Base-by-base conservation (phyloP, 1,140 invertebrate genomes). In the Pissodes strobi region DNA sequence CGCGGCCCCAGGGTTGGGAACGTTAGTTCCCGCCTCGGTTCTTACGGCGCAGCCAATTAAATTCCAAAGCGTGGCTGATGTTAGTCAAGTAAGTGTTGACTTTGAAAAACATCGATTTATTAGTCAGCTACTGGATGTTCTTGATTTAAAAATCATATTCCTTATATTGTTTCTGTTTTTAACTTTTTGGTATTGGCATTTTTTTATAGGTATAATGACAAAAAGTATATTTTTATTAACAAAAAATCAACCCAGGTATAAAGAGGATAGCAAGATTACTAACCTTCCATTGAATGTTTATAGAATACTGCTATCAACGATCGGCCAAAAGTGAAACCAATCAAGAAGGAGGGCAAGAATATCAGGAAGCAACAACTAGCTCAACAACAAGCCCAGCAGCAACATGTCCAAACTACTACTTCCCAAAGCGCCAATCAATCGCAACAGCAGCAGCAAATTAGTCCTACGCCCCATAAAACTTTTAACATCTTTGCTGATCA, bases 241-340 rank as follows among this genome's bases (percentile, higher is more conserved):
- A 12, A 12, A 6, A 5, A 6, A 5, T 5, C 12, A 30, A 30
- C 27, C 4, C 4, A 30, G 12, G 12, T 30, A 30, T 30, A 30
- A 30, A 30, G 27, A 30, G 27, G 27, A 5, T 6, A 30, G 4
- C 12, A 6, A 8, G 18, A 21, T 18, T 3, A 12, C 5, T 12
- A n/a, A 2, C n/a, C n/a, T n/a, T n/a, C n/a, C n/a, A n/a, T n/a
- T n/a, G n/a, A n/a, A n/a, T n/a, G n/a, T 15, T 72, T 81, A 25
- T 82, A 88, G 78, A 87, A 85, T 73, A 90, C 89, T 45, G 88
- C 89, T 56, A 89, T 90, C 37, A 89, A 87, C 76, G 90, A 91
- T 81, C 82, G 89, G 67, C 89, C 89, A 25, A 92, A 91, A 81
- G 88, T 86, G 0, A 91, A 91, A 77, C 87, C 88, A 6, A 86